Evolutionary conservation across 2,888 invertebrate species (phyloP).

Genomic region (Auanema freiburgensis): DNA sequence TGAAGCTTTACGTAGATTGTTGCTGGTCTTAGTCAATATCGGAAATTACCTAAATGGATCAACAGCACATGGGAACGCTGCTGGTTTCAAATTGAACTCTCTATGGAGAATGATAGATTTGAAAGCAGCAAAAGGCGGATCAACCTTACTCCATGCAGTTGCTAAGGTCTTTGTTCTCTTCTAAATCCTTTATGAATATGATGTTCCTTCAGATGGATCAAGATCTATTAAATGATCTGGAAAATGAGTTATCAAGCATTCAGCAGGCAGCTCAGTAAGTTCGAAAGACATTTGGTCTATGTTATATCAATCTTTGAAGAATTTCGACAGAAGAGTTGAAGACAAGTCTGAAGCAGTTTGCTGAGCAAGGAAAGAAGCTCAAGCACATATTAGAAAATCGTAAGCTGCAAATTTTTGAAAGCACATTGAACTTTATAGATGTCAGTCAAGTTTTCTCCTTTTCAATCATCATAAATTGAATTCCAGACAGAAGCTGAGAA

Average conservation of each 20-base stretch:
- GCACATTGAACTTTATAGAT: constrained; percentile 24
- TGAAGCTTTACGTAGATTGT: constrained; percentile 31
- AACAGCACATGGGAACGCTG: constrained; percentile 44
- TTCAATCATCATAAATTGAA: background rate
- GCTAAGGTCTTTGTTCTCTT: constrained; percentile 24
- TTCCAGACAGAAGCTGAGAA: constrained; percentile 27
- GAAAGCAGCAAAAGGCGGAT: constrained; percentile 36
- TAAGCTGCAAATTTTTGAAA: constrained; percentile 13
- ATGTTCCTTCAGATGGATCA: constrained; percentile 26
- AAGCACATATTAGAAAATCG: constrained; percentile 22
- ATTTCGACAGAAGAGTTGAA: constrained; percentile 40
- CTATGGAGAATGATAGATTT: constrained; percentile 47
- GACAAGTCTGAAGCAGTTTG: constrained; percentile 22
- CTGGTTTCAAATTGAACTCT: constrained; percentile 46
- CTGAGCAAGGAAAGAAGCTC: constrained; percentile 21
- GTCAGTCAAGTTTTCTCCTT: constrained; percentile 16
- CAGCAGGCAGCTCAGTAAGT: constrained; percentile 27
- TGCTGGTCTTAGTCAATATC: constrained; percentile 42
- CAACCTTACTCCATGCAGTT: constrained; percentile 30
- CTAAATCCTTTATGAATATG: constrained; percentile 6
- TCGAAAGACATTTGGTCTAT: background rate
- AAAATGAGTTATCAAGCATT: constrained; percentile 23
- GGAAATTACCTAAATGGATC: constrained; percentile 47
- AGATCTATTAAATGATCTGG: constrained; percentile 22
- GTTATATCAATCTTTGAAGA: constrained; percentile 11